Percentiles rank a stretch among this genome's conserved stretches.
phyloP scores from a whole-genome alignment of 2,888 invertebrate species.

The Prostheceraeus crozeri region DNA sequence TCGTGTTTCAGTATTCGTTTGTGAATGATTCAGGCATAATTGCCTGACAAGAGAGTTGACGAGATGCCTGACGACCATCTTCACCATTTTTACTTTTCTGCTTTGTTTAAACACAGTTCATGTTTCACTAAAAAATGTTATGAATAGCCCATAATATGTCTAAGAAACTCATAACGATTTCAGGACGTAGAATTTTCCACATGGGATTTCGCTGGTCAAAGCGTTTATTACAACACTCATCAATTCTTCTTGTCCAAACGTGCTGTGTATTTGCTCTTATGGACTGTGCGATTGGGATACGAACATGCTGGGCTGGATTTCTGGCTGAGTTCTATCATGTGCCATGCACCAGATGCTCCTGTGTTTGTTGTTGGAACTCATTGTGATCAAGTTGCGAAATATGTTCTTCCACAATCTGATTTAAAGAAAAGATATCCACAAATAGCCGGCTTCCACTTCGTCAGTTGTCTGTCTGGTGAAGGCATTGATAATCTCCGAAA shows the following conservation, averaged over 20 bases:
- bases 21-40: too few species aligned
- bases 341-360: conserved; percentile 52
- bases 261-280: conserved; percentile 51
- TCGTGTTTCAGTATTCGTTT: too few species aligned
- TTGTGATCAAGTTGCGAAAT: conserved; percentile 52
- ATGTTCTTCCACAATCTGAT: too few species aligned
- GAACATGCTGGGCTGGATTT: conserved; percentile 54
- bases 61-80: too few species aligned
- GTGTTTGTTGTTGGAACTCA: conserved; percentile 53
- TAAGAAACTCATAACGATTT: too few species aligned
- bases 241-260: conserved; percentile 54
- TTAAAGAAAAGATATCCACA: too few species aligned
- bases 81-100: too few species aligned
- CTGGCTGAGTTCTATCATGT: conserved; percentile 52
- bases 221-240: conserved; percentile 57
- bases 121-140: too few species aligned
- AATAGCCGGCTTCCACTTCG: conserved; percentile 40
- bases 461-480: conserved; percentile 38
- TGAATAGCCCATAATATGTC: too few species aligned
- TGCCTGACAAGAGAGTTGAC: too few species aligned
- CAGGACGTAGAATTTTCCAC: conserved; percentile 48
- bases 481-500: conserved; percentile 32
- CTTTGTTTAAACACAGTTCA: too few species aligned
- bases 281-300: conserved; percentile 52
- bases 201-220: conserved; percentile 57